These are phyloP conservation scores for Gambusia affinis DNA, from an alignment of 2,113 vertebrate species.

Conservation along the genomic window DNA sequence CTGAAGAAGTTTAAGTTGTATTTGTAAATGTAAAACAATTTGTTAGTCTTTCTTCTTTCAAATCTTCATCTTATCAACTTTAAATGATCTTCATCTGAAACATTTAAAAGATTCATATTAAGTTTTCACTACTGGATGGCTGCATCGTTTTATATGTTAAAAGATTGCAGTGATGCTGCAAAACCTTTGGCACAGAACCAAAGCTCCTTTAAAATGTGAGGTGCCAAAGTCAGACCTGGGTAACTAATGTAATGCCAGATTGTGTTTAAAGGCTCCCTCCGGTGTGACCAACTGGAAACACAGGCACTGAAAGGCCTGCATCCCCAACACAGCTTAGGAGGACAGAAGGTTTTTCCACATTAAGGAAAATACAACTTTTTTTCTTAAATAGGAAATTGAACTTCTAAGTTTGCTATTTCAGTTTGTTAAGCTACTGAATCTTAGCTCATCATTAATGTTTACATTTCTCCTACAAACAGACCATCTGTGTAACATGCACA, in stretches of 20 bases:
- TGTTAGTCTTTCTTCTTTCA: conserved; percentile 22
- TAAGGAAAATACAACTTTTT: not conserved
- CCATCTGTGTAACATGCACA: not conserved
- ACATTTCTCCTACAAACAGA: conserved; percentile 16
- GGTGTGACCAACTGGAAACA: conserved; percentile 31
- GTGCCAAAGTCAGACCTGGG: not conserved
- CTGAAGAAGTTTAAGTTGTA: not conserved
- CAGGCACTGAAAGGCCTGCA: conserved; percentile 20
- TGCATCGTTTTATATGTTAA: conserved; percentile 18
- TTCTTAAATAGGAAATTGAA: not conserved
- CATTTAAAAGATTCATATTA: conserved; percentile 32
- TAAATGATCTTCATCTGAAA: conserved; percentile 19
- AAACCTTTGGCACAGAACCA: conserved; percentile 5
- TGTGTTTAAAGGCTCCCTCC: conserved; percentile 28
- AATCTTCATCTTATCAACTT: conserved; percentile 13
- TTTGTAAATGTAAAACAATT: conserved; percentile 6
- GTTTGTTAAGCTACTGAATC: not conserved
- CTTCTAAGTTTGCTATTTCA: not conserved
- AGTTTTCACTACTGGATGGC: conserved; percentile 22
- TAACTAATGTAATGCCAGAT: conserved; percentile 26
- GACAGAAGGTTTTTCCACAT: not conserved
- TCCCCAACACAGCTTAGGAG: not conserved
- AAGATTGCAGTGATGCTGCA: conserved; percentile 25
- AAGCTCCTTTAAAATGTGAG: conserved; percentile 10
- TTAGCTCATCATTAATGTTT: conserved; percentile 1